phyloP scores from a whole-genome alignment of 1,140 invertebrate species.

The Lepidurus apus region DNA sequence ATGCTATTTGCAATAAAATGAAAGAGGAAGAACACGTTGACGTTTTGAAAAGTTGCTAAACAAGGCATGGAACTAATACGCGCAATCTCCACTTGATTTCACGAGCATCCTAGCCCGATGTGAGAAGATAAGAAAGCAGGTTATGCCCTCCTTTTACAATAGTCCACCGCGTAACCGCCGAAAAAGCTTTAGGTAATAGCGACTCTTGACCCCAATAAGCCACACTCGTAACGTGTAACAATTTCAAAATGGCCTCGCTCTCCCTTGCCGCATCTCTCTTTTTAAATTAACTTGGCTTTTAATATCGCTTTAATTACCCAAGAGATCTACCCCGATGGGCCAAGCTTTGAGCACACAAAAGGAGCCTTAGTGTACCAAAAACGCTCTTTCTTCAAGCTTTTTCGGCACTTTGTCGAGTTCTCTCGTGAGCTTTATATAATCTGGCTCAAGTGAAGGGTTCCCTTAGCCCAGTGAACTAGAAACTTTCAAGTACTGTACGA shows the following conservation, averaged over 20 bases:
- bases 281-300: not conserved
- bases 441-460: not conserved
- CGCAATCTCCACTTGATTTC: not conserved
- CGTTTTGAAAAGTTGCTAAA: not conserved
- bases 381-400: not conserved
- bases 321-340: not conserved
- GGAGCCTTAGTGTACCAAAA: not conserved
- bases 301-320: not conserved
- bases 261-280: not conserved
- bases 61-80: not conserved
- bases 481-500: not conserved
- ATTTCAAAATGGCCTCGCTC: not conserved
- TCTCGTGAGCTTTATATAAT: not conserved
- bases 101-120: not conserved
- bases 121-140: conserved; percentile 13
- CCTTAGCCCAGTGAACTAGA: conserved; percentile 12
- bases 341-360: not conserved
- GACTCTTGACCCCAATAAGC: conserved; percentile 1
- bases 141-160: not conserved
- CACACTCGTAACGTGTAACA: not conserved
- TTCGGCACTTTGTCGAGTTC: not conserved
- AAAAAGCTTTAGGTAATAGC: not conserved
- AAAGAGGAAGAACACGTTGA: not conserved
- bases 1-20: not conserved
- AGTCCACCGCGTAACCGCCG: not conserved